Percentiles rank a stretch among this genome's conserved stretches.
phyloP scores from a whole-genome alignment of 2,113 vertebrate genomes.

The Ictalurus furcatus region DNA sequence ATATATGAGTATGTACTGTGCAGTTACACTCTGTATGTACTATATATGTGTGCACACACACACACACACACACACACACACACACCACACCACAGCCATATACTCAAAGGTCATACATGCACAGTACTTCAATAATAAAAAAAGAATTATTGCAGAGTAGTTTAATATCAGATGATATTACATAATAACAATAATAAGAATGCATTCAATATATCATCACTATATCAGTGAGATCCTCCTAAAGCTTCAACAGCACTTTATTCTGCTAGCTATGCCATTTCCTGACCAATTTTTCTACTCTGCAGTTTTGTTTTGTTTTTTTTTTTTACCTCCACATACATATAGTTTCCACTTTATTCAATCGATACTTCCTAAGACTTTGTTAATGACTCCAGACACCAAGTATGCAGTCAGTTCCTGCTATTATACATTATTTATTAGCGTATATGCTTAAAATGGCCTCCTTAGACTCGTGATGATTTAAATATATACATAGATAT shows the following conservation, averaged over 20 bases:
- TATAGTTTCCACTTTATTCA: neutral
- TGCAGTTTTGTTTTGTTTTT: neutral
- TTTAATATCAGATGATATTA: neutral
- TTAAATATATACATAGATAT: too few relatives aligned
- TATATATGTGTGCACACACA: neutral
- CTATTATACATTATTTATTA: constrained; percentile 24
- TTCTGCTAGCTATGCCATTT: constrained; percentile 5
- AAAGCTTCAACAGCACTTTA: constrained; percentile 1
- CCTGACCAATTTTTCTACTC: neutral
- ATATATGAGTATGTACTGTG: too few relatives aligned
- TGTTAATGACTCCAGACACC: neutral
- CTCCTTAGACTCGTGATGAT: neutral
- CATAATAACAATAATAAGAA: neutral
- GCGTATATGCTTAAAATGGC: neutral
- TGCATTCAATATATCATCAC: neutral
- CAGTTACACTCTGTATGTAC: too few relatives aligned
- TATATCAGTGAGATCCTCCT: neutral
- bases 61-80: neutral
- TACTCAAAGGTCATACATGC: too few relatives aligned
- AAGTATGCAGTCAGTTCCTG: neutral
- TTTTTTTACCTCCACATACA: neutral
- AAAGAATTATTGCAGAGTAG: neutral
- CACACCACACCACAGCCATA: neutral
- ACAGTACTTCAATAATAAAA: neutral
- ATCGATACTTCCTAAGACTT: constrained; percentile 13